Conservation (phyloP, 2,797 vertebrate species). For the Garrulus glandarius region DNA sequence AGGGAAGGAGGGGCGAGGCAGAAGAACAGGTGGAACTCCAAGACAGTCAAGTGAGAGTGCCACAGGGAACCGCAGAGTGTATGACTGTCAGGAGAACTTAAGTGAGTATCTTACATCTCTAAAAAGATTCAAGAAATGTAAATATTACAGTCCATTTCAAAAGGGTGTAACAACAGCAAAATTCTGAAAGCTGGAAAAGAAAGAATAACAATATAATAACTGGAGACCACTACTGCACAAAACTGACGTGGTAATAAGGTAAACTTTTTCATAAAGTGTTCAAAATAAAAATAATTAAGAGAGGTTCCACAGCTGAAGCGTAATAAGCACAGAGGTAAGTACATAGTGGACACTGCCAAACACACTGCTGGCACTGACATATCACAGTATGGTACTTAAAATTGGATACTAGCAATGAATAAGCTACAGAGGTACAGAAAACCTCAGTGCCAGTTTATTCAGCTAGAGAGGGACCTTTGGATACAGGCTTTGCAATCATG, state of each 20-base stretch:
- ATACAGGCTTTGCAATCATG: background rate
- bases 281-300: background rate
- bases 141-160: background rate
- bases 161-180: background rate
- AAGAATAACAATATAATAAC: background rate
- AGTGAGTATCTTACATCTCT: background rate
- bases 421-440: background rate
- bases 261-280: background rate
- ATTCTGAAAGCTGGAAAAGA: background rate
- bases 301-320: background rate
- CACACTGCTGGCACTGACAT: background rate
- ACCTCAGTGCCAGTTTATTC: background rate
- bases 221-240: background rate
- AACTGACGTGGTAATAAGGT: background rate
- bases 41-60: background rate
- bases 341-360: background rate
- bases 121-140: background rate
- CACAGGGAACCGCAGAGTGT: fast-evolving
- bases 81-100: background rate
- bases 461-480: background rate
- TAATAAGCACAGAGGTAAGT: background rate
- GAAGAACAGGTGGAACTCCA: background rate
- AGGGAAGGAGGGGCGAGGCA: background rate
- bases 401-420: background rate
- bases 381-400: background rate